Percentiles rank a stretch among this genome's conserved stretches.
These are phyloP conservation scores for Muntiacus muntjak DNA, from an alignment of 2,113 vertebrate genomes.

Conservation along the genomic window DNA sequence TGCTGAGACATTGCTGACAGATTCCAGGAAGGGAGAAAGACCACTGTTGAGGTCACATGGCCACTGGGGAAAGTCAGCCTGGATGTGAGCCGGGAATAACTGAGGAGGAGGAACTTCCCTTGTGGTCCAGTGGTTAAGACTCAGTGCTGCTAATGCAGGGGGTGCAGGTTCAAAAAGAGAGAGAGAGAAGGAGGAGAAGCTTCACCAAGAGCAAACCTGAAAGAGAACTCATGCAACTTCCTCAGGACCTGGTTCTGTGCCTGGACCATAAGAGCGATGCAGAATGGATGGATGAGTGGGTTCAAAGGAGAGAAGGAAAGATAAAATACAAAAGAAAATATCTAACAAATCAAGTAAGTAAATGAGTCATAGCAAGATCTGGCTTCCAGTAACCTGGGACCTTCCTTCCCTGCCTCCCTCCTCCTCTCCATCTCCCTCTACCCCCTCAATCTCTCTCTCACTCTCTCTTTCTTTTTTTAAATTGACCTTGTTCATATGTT, in stretches of 20 bases:
- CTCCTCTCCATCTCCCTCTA: not conserved
- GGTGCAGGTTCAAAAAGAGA: not conserved
- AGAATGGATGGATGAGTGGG: not conserved
- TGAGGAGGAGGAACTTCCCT: not conserved
- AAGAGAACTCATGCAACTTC: not conserved
- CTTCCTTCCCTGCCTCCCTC: not conserved
- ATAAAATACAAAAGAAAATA: not conserved
- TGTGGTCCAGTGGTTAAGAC: not conserved
- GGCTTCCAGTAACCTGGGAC: not conserved
- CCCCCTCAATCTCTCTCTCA: not conserved
- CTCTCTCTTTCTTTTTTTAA: not conserved
- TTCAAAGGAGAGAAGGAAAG: not conserved
- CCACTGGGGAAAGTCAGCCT: not conserved
- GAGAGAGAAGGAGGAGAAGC: not conserved
- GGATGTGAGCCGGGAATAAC: too few species aligned
- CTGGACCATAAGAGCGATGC: not conserved
- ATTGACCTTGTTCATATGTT: not conserved
- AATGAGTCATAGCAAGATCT: not conserved
- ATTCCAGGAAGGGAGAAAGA: not conserved
- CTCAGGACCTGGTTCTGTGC: not conserved
- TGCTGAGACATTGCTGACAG: not conserved
- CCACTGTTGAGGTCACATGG: not conserved
- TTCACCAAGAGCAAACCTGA: not conserved
- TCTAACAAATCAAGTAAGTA: not conserved
- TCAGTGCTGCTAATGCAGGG: not conserved